phyloP scores from a whole-genome alignment of 2,797 vertebrate genomes.

The Pipistrellus pygmaeus region DNA sequence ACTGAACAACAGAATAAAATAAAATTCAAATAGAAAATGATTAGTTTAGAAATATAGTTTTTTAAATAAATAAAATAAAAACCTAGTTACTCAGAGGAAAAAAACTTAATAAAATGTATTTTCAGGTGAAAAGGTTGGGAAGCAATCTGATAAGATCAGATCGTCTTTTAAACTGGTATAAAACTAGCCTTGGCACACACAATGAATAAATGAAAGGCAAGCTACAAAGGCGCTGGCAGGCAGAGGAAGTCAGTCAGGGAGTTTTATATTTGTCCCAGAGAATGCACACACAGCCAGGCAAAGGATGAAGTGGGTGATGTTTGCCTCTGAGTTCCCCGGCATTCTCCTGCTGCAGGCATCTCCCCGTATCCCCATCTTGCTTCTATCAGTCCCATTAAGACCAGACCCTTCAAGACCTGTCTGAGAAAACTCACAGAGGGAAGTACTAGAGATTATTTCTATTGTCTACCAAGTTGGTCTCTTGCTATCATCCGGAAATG shows the following conservation, averaged over 20 bases:
- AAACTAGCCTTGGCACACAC: not conserved
- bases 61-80: not conserved
- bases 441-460: conserved; percentile 82
- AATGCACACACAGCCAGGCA: not conserved
- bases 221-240: not conserved
- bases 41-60: not conserved
- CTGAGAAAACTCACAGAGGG: conserved; percentile 81
- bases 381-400: conserved; percentile 63
- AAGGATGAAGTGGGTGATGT: not conserved
- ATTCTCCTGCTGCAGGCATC: not conserved
- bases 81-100: not conserved
- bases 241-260: not conserved
- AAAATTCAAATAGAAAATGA: conserved; percentile 42
- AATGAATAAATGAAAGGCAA: not conserved
- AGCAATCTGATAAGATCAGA: not conserved
- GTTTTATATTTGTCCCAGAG: not conserved
- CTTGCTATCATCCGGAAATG: conserved; percentile 75
- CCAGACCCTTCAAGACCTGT: conserved; percentile 77
- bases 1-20: not conserved
- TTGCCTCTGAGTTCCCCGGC: not conserved
- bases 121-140: conserved; percentile 14
- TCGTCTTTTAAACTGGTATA: conserved; percentile 26
- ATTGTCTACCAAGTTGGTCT: conserved; percentile 78
- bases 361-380: not conserved
- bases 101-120: conserved; percentile 15